Percentiles rank a stretch among this genome's conserved stretches.
Conservation (phyloP, 2,113 vertebrate species). For the Arvicanthis niloticus region DNA sequence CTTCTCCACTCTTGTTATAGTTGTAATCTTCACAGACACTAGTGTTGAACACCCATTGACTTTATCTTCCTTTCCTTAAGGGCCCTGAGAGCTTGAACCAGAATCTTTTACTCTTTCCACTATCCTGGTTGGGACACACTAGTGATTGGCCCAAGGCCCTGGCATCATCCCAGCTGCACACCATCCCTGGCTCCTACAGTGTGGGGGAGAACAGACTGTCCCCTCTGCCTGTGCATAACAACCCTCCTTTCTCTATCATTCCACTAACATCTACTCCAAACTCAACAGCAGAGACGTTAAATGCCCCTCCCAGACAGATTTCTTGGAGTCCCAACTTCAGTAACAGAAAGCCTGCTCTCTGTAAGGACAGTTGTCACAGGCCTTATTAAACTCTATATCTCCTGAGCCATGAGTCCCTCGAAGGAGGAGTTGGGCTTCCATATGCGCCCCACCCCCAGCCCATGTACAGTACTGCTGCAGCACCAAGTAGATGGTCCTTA, state of each 20-base stretch:
- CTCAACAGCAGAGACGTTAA: background rate
- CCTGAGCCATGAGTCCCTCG: rapidly evolving
- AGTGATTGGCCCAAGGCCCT: background rate
- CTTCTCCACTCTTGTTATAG: background rate
- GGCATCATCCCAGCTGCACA: background rate
- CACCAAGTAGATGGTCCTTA: background rate
- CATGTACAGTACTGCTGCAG: background rate
- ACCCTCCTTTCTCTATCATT: background rate
- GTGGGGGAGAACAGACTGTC: background rate
- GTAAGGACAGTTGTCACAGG: background rate
- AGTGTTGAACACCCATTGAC: background rate
- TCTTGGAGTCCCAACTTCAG: background rate
- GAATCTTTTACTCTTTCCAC: background rate
- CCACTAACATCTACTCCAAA: background rate
- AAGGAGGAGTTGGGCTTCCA: rapidly evolving
- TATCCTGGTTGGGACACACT: background rate
- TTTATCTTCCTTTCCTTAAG: background rate
- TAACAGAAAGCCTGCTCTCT: background rate
- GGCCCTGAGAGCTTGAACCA: background rate
- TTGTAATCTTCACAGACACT: background rate
- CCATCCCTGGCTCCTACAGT: background rate
- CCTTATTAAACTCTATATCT: background rate
- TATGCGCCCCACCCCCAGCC: rapidly evolving
- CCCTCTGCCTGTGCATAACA: background rate
- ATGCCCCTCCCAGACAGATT: background rate